These are phyloP conservation scores for Neosilurus hyrtlii DNA, from an alignment of 2,797 vertebrate species.

Conservation along the genomic window DNA sequence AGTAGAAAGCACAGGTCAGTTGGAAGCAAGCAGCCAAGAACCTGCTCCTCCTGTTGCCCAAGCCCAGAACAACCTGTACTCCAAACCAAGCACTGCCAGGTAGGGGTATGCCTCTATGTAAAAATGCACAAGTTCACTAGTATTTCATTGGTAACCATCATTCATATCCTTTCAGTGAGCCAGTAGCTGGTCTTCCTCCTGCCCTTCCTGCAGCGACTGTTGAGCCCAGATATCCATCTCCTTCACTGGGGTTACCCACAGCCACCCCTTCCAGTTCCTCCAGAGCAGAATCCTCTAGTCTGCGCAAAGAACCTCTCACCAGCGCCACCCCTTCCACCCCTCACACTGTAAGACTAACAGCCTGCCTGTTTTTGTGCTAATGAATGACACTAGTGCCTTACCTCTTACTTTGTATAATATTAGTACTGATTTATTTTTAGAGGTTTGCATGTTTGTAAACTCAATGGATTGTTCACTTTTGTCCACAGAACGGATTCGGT, in stretches of 20 bases:
- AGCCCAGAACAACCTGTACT: conserved; percentile 83
- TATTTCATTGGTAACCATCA: not conserved
- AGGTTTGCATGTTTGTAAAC: not conserved
- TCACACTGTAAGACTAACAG: conserved; percentile 72
- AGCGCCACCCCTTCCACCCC: conserved; percentile 59
- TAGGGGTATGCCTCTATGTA: conserved; percentile 49
- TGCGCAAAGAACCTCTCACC: conserved; percentile 63
- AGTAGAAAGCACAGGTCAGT: conserved; percentile 78
- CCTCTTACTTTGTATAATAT: not conserved
- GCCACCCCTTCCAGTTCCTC: conserved; percentile 61
- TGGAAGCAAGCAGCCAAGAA: conserved; percentile 65
- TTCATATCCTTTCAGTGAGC: conserved; percentile 74
- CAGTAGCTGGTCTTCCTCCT: conserved; percentile 82
- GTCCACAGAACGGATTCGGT: conserved; percentile 85
- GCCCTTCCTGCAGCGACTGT: conserved; percentile 73
- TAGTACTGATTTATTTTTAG: not conserved
- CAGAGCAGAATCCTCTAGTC: conserved; percentile 70
- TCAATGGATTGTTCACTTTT: conserved; percentile 5
- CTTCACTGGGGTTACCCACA: conserved; percentile 80
- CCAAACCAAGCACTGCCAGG: conserved; percentile 83
- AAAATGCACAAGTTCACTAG: not conserved
- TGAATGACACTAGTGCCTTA: not conserved
- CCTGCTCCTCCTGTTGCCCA: conserved; percentile 56
- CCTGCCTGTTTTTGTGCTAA: not conserved
- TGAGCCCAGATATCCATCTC: conserved; percentile 81